These are phyloP conservation scores for Amblyraja radiata DNA, from an alignment of 2,797 vertebrate genomes.

Conservation along the genomic window DNA sequence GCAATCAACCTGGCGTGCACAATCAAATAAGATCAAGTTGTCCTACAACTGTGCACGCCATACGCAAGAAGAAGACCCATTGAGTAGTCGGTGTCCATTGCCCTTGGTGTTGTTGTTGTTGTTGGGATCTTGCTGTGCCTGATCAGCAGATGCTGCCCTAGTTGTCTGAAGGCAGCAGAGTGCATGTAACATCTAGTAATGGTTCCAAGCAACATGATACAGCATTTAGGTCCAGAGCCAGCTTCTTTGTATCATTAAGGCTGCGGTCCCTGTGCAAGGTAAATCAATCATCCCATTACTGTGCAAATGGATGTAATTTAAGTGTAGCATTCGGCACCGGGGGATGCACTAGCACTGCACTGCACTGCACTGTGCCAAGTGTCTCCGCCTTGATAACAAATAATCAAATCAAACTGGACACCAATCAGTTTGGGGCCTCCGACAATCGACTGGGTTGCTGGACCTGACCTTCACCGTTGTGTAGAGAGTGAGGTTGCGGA, in stretches of 20 bases:
- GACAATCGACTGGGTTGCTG: background rate
- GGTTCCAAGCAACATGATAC: background rate
- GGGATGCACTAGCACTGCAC: background rate
- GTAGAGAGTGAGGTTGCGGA: background rate
- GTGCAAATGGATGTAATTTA: background rate
- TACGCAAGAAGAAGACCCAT: no score
- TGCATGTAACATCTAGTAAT: background rate
- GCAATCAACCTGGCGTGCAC: no score
- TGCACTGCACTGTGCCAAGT: no score
- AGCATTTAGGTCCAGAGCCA: background rate
- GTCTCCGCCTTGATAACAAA: background rate
- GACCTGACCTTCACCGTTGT: background rate
- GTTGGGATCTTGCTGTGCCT: background rate
- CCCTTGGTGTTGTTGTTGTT: background rate
- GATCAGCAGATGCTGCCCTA: background rate
- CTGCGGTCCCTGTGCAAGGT: background rate
- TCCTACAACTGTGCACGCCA: no score
- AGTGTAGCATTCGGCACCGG: background rate
- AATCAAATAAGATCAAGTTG: no score
- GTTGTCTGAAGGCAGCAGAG: background rate
- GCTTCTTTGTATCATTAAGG: background rate
- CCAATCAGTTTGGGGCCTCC: background rate
- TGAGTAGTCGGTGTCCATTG: no score
- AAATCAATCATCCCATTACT: background rate
- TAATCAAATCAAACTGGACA: background rate